Conservation (phyloP, 2,797 vertebrate genomes). For the Ataeniobius toweri region DNA sequence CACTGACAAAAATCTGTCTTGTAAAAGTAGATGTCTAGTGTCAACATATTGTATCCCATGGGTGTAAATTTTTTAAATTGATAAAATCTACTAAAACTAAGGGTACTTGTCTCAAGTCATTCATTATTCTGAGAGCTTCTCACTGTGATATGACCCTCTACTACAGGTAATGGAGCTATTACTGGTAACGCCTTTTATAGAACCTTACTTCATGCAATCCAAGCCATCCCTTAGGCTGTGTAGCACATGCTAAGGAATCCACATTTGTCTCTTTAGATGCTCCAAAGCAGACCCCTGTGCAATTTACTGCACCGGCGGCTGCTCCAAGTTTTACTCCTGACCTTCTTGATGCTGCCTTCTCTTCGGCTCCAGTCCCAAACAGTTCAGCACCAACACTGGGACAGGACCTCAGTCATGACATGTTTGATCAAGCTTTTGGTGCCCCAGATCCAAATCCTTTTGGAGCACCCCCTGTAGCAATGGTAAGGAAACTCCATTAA, state of each 20-base stretch:
- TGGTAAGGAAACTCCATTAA: constrained; percentile 66
- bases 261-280: constrained; percentile 63
- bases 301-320: constrained; percentile 37
- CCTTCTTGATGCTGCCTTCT: constrained; percentile 69
- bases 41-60: not conserved
- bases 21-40: not conserved
- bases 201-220: not conserved
- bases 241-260: not conserved
- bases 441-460: constrained; percentile 72
- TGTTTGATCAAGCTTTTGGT: constrained; percentile 86
- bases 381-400: constrained; percentile 38
- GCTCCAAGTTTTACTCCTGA: constrained; percentile 47
- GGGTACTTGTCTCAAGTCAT: not conserved
- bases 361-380: constrained; percentile 43
- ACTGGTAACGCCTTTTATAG: not conserved
- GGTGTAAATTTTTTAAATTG: not conserved
- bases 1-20: not conserved
- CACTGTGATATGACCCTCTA: not conserved
- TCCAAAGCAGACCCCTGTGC: constrained; percentile 66
- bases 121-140: not conserved
- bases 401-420: constrained; percentile 49
- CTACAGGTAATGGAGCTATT: not conserved
- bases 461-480: constrained; percentile 64
- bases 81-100: not conserved
- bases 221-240: not conserved